Conservation (phyloP, 2,888 invertebrate species). For the Macrosiphum euphorbiae region DNA sequence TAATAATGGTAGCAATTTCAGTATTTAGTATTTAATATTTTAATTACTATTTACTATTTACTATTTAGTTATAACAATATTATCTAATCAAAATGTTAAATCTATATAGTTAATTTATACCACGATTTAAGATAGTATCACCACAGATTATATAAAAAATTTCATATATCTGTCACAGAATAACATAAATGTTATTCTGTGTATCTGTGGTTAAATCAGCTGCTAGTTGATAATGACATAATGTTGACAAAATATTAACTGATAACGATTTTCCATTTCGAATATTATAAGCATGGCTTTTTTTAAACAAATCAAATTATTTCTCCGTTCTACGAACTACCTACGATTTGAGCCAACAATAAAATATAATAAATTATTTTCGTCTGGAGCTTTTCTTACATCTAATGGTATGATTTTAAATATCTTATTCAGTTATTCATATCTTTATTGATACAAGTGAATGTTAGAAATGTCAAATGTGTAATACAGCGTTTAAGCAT, state of each 20-base stretch:
- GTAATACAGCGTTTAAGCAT: neutral
- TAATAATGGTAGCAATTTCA: neutral
- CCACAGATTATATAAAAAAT: no score
- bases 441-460: neutral
- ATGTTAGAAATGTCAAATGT: neutral
- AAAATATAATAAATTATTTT: slow-evolving; percentile 22
- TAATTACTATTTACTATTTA: no score
- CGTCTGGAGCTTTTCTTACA: neutral
- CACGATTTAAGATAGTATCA: no score
- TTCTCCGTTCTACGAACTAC: neutral
- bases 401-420: neutral
- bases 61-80: no score
- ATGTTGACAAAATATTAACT: slow-evolving; percentile 15
- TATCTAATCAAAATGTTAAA: no score
- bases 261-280: slow-evolving; percentile 1
- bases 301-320: slow-evolving; percentile 16
- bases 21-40: neutral
- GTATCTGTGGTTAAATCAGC: slow-evolving; percentile 26
- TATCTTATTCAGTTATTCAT: neutral
- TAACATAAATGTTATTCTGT: no score
- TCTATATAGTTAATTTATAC: no score
- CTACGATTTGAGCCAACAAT: neutral
- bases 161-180: no score
- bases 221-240: neutral
- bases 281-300: neutral